A percentile compares a stretch with the other conserved stretches of the same genome.
Conservation (phyloP, 2,888 invertebrate species). For the Drosophila kokeensis region DNA sequence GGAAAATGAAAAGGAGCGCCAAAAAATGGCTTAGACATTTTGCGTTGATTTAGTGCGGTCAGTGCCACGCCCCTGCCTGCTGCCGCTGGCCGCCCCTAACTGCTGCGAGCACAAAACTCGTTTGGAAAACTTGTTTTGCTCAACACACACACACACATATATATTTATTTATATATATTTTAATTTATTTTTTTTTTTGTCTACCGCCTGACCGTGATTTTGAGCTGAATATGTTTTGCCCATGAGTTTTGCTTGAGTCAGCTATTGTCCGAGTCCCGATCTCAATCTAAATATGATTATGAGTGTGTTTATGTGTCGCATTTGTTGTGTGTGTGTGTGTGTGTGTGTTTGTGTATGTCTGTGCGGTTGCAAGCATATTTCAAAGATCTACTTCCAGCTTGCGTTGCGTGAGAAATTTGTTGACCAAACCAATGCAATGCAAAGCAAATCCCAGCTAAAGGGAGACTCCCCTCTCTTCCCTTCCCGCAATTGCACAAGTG, state of each 20-base stretch:
- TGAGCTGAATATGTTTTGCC: slow-evolving; percentile 54
- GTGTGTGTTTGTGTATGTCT: slow-evolving; percentile 16
- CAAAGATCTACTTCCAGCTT: slow-evolving; percentile 21
- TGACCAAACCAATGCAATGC: slow-evolving; percentile 21
- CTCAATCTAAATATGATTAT: slow-evolving; percentile 7
- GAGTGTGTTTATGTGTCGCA: neutral
- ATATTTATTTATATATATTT: neutral
- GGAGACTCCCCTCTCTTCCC: neutral
- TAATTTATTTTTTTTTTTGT: slow-evolving; percentile 7
- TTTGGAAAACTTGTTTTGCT: slow-evolving; percentile 68
- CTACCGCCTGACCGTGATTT: slow-evolving; percentile 70
- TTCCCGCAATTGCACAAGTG: slow-evolving; percentile 21
- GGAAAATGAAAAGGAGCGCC: slow-evolving; percentile 32
- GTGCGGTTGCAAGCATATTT: slow-evolving; percentile 49
- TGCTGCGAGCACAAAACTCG: slow-evolving; percentile 49
- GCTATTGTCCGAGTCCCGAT: slow-evolving; percentile 61
- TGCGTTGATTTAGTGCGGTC: slow-evolving; percentile 62
- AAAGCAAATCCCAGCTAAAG: neutral
- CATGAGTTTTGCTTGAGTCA: slow-evolving; percentile 46
- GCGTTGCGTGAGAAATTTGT: slow-evolving; percentile 54
- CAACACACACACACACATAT: neutral
- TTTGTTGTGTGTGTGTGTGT: neutral
- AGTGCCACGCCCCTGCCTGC: slow-evolving; percentile 64
- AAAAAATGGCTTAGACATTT: slow-evolving; percentile 49
- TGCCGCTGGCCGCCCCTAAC: slow-evolving; percentile 27